Evolutionary conservation across 2,888 invertebrate species (phyloP).

Genomic region (Sesia bembeciformis): DNA sequence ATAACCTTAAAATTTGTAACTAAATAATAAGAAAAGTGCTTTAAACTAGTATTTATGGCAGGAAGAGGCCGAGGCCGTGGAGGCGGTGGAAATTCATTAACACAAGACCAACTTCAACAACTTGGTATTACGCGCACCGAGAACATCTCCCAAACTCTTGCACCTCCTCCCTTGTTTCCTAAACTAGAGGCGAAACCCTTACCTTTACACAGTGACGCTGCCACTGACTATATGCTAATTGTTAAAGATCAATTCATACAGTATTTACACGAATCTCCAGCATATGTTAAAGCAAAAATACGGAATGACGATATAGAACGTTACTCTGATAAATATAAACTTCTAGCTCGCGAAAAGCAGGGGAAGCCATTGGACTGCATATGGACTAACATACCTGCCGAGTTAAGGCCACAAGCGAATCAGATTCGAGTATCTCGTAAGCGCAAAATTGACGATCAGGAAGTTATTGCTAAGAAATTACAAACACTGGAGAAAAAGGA

Average conservation of each 20-base stretch:
- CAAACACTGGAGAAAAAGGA: constrained; percentile 81
- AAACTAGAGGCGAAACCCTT: constrained; percentile 74
- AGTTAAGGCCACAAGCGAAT: constrained; percentile 71
- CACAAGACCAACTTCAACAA: constrained; percentile 73
- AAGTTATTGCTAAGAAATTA: constrained; percentile 61
- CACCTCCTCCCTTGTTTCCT: constrained; percentile 76
- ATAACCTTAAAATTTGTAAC: too few relatives aligned
- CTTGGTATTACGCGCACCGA: constrained; percentile 74
- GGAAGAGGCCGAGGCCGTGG: constrained; percentile 70
- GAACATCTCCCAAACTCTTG: constrained; percentile 60
- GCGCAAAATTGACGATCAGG: constrained; percentile 50
- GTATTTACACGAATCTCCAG: constrained; percentile 79
- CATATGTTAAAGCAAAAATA: constrained; percentile 68
- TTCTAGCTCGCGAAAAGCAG: constrained; percentile 62
- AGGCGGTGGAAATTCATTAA: constrained; percentile 64
- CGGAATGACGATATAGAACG: constrained; percentile 67
- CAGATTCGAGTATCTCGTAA: constrained; percentile 42
- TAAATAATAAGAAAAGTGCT: too few relatives aligned
- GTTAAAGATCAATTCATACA: constrained; percentile 83
- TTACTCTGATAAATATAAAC: constrained; percentile 74
- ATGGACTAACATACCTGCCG: constrained; percentile 78
- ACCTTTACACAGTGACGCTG: constrained; percentile 64
- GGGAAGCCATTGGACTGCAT: constrained; percentile 63
- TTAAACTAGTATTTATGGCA: constrained; percentile 30
- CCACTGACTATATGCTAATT: constrained; percentile 80